Conservation (phyloP, 2,113 vertebrate species). For the Peromyscus polionotus region DNA sequence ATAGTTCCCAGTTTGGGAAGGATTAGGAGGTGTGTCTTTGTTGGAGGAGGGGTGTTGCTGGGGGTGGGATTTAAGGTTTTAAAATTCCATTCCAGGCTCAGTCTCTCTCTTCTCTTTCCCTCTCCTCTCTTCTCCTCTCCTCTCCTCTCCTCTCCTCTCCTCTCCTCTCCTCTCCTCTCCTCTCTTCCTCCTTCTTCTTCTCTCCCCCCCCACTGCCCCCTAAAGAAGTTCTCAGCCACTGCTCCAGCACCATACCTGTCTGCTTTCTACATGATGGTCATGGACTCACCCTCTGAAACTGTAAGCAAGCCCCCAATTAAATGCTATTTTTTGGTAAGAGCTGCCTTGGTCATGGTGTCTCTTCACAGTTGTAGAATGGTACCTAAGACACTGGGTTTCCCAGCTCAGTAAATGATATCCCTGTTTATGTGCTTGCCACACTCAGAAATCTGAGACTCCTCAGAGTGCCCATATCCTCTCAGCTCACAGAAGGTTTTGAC, state of each 20-base stretch:
- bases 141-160: neutral
- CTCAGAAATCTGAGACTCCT: neutral
- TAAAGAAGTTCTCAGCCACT: neutral
- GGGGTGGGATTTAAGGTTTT: neutral
- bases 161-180: neutral
- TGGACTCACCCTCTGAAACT: neutral
- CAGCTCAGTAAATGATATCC: neutral
- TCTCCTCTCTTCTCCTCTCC: neutral
- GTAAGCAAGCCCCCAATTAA: neutral
- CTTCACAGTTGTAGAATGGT: neutral
- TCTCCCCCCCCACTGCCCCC: neutral
- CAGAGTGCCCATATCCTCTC: neutral
- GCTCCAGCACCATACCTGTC: neutral
- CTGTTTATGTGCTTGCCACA: neutral
- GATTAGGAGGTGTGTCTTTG: neutral
- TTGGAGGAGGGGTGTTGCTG: neutral
- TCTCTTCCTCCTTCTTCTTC: neutral
- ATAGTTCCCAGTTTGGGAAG: neutral
- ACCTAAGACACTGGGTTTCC: neutral
- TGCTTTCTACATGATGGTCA: neutral
- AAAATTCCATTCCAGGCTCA: neutral
- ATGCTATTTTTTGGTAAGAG: neutral
- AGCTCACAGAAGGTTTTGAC: neutral
- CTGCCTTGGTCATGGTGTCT: neutral
- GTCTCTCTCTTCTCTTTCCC: neutral